These are phyloP conservation scores for Biston stratarius DNA, from an alignment of 2,888 invertebrate species.

Conservation along the genomic window DNA sequence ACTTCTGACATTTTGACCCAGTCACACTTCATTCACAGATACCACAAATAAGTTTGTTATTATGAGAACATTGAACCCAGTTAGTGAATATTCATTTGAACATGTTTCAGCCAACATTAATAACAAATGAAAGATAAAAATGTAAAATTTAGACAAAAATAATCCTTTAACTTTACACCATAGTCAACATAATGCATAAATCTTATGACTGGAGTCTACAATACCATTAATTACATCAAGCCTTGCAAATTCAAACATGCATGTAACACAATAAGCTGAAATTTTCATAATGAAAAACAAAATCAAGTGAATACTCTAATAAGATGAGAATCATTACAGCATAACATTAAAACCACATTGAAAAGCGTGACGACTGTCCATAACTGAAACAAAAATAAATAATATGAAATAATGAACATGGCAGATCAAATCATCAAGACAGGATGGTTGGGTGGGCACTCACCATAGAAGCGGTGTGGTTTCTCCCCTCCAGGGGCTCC, in stretches of 20 bases:
- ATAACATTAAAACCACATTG: slow-evolving; percentile 55
- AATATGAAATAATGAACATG: slow-evolving; percentile 49
- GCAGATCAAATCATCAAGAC: slow-evolving; percentile 45
- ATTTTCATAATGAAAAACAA: slow-evolving; percentile 47
- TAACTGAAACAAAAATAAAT: slow-evolving; percentile 75
- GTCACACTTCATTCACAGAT: slow-evolving; percentile 57
- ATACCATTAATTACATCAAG: not conserved
- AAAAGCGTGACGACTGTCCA: slow-evolving; percentile 64
- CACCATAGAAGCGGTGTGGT: slow-evolving; percentile 84
- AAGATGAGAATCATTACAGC: slow-evolving; percentile 49
- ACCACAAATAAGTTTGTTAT: slow-evolving; percentile 46
- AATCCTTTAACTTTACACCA: not conserved
- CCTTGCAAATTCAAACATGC: slow-evolving; percentile 23
- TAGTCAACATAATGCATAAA: not conserved
- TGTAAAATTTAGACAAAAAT: not conserved
- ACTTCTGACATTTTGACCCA: slow-evolving; percentile 64
- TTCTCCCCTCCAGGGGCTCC: slow-evolving; percentile 69
- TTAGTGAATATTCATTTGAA: slow-evolving; percentile 23
- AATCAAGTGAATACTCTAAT: slow-evolving; percentile 48
- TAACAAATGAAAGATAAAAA: not conserved
- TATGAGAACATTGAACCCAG: slow-evolving; percentile 59
- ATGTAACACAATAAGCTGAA: slow-evolving; percentile 41
- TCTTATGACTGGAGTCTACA: not conserved
- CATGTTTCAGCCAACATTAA: not conserved
- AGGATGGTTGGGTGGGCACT: slow-evolving; percentile 56